A percentile compares a stretch with the other conserved stretches of the same genome.
Conservation (phyloP, 2,888 invertebrate species). For the Mythimna loreyi region DNA sequence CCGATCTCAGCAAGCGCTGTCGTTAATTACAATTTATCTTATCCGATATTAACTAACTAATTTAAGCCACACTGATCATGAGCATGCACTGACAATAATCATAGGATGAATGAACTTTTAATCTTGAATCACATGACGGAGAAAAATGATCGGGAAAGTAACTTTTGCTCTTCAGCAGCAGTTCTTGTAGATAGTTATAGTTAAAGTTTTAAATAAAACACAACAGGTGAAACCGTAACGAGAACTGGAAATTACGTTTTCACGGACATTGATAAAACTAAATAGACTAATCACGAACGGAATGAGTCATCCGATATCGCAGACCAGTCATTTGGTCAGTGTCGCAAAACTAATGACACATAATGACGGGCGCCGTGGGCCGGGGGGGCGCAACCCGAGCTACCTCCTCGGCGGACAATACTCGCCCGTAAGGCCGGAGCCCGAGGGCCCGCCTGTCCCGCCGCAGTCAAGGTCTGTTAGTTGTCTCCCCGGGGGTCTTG, state of each 20-base stretch:
- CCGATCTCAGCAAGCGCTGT: constrained; percentile 79
- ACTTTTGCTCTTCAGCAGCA: neutral
- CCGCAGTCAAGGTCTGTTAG: constrained; percentile 87
- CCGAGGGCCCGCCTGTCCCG: constrained; percentile 64
- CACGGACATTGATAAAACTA: constrained; percentile 80
- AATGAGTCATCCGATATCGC: constrained; percentile 90
- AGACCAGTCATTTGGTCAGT: constrained; percentile 90
- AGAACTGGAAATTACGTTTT: constrained; percentile 65
- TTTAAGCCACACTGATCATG: constrained; percentile 57
- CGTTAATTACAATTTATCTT: constrained; percentile 65
- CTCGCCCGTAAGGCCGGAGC: constrained; percentile 70
- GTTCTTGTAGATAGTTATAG: neutral
- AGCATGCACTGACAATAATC: constrained; percentile 37
- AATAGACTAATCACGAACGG: constrained; percentile 85
- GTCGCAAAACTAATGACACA: constrained; percentile 91
- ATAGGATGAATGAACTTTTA: constrained; percentile 33
- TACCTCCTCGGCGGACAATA: constrained; percentile 65
- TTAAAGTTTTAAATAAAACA: constrained; percentile 6
- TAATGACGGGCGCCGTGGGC: constrained; percentile 86
- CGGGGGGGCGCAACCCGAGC: constrained; percentile 75
- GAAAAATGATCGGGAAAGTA: constrained; percentile 9
- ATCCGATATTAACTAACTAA: constrained; percentile 52
- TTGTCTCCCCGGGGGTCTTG: constrained; percentile 83
- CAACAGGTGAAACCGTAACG: constrained; percentile 56
- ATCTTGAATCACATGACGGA: constrained; percentile 22